Base-by-base conservation (phyloP, 64 coral and sea anemone species). In the Stichodactyla helianthus region DNA sequence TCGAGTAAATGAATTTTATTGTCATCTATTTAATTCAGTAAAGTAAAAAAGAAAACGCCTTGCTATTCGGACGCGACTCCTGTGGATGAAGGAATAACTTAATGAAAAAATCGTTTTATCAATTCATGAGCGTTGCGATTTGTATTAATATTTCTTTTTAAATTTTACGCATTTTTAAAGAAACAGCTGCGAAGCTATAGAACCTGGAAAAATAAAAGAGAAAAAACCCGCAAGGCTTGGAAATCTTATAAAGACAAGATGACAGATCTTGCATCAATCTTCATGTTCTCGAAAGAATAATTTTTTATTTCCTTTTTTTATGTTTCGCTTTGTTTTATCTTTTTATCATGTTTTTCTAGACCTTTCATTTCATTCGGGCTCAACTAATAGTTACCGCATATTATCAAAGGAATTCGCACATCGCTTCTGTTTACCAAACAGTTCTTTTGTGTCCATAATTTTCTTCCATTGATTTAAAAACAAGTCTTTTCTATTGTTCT, bases 91-190 rank as follows among this genome's bases (percentile, higher is more conserved):
- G 52, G 19, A 54, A 81, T 54, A 81, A n/a, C n/a, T n/a, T n/a
- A n/a, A 54, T 54, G 50, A 51, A 54, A 74, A 74, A 74, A 74
- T 74, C 78, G 52, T 81, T 81, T 81, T 81, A 81, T 81, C 50
- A 81, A 81, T 81, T 81, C 52, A 81, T 81, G 78, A 81, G 78
- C 78, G 78, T 81, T 81, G 35, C 52, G 10, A 52, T 54, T 16
- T 12, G 68, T 54, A 81, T 81, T 54, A 81, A 81, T 81, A 81
- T 81, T 81, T 81, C 78, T 20, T 81, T 79, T 53, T 81, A 20
- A 52, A 54, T 7, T 5, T 53, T 54, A 52, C 78, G 52, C 78
- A 52, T 54, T 51, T 81, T 51, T 52, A 6, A 27, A 31, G 8
- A 74, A 54, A 81, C 78, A 81, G 78, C 78, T 81, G 78, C 78